Base-by-base conservation (phyloP, 2,888 invertebrate species). In the Lycaena phlaeas region DNA sequence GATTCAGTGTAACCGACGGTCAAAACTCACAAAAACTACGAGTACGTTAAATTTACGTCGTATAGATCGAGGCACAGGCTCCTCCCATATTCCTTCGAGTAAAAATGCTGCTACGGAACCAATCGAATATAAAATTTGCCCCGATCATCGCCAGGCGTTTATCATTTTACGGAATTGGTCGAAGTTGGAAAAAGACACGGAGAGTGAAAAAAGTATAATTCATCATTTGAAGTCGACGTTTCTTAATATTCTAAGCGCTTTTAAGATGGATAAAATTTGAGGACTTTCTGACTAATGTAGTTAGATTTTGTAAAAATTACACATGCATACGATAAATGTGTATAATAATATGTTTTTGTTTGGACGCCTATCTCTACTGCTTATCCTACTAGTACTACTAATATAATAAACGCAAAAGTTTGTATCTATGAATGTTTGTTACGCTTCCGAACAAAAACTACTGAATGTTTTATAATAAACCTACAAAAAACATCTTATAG, bases 211-310 rank as follows among this genome's bases (percentile, higher is more conserved):
- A 2, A 44, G 51, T 28, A 15, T 26, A 2, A 47, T 59, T 1
- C 36, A 27, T 22, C 44, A 38, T 31, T 15, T 68, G 1, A 68
- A 57, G 53, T 42, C 43, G 1, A 54, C 48, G 30, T 27, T 70
- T 1, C 44, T 12, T 2, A 45, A 50, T n/a, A 41, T 64, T 10
- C 26, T 66, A 1, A 55, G 59, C 9, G 48, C 45, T 14, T 53
- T 76, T 2, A 60, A 58, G 40, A 44, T 69, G 9, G 59, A 69
- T 42, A 75, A 71, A 57, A 74, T 77, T 48, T 54, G 68, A 51
- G 60, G 44, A 44, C 39, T 68, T 39, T 62, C 68, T 7, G 45
- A 51, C 7, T 62, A 61, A 42, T 41, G 41, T 14, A 40, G 52
- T 5, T 4, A 18, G 18, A 3, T 18, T 4, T 18, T 18, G 18